Evolutionary conservation across 1,140 invertebrate genomes (phyloP), one percentile per base, ranked within the genome.

Genomic region (Scaptomyza montana): DNA sequence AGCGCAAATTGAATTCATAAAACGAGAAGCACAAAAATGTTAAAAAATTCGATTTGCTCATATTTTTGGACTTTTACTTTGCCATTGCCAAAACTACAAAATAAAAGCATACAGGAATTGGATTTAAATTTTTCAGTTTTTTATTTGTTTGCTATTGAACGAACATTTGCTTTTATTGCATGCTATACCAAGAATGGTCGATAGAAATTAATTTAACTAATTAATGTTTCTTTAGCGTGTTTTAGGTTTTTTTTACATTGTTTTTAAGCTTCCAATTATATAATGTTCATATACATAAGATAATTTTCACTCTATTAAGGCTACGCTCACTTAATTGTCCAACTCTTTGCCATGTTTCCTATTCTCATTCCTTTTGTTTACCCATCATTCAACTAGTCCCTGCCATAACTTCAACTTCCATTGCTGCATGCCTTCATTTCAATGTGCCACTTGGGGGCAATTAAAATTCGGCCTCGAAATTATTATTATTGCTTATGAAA

Each of bases 401-500:
- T 53, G 33, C 49, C 41, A 21, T 51, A 63, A 41, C 28, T 59
- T 28, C 19, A 43, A 43, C 39, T 43, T 28, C 10, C 13, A 57
- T 49, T 61, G 30, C 33, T 30, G 39, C 10, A 30, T 46, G 7
- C 49, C 64, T 63, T 55, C 61, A 59, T 60, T 81, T 63, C 74
- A 82, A 86, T 85, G 82, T 78, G 81, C 74, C 81, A 76, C 77
- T 76, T 81, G 81, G 81, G 81, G 78, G 78, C 75, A 86, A 86
- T 86, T 86, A 86, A 87, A 85, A 85, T 81, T 87, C 78, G 78
- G 78, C 82, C 82, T 78, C 78, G 70, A 86, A 87, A 86, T 86
- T 86, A 87, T 86, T 86, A 78, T 86, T 86, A 87, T 81, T 86
- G 78, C 81, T 87, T 78, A 87, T 87, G 78, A 87, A 87, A 86